These are phyloP conservation scores for Bombus confusus DNA, from an alignment of 1,140 invertebrate genomes.

Conservation along the genomic window DNA sequence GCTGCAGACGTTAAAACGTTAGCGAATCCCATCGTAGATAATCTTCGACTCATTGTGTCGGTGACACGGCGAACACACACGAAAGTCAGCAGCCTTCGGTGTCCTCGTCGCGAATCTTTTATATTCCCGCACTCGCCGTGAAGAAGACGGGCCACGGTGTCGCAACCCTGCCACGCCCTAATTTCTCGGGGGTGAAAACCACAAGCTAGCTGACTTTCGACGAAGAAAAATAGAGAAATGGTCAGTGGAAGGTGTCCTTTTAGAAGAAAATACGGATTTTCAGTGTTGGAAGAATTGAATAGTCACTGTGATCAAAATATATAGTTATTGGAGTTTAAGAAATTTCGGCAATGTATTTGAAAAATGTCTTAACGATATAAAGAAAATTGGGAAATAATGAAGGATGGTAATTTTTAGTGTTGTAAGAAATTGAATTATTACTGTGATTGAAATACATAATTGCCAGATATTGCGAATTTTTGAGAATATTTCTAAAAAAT, in stretches of 20 bases:
- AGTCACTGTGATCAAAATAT: not conserved
- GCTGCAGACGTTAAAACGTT: slow-evolving; percentile 60
- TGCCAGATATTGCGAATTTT: not conserved
- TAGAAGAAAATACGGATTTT: not conserved
- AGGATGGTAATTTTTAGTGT: not conserved
- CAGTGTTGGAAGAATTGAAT: not conserved
- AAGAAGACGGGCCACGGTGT: slow-evolving; percentile 25
- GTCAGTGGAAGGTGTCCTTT: not conserved
- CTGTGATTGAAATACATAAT: not conserved
- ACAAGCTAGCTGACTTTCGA: not conserved
- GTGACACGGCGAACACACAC: slow-evolving; percentile 61
- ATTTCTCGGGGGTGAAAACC: slow-evolving; percentile 44
- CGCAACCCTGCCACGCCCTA: slow-evolving; percentile 49
- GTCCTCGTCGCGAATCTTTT: slow-evolving; percentile 56
- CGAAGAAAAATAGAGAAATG: not conserved
- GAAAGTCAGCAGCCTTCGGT: slow-evolving; percentile 37
- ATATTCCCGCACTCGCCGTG: slow-evolving; percentile 48
- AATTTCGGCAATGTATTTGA: too few relatives aligned
- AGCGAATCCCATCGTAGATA: slow-evolving; percentile 70
- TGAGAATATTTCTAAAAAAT: too few relatives aligned
- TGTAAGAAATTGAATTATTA: not conserved
- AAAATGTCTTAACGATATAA: not conserved
- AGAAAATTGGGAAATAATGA: not conserved
- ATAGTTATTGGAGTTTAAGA: not conserved
- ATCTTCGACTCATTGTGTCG: slow-evolving; percentile 68